A percentile compares a stretch with the other conserved stretches of the same genome.
Conservation (phyloP, 1,140 invertebrate genomes). For the Drosophila sp. region DNA sequence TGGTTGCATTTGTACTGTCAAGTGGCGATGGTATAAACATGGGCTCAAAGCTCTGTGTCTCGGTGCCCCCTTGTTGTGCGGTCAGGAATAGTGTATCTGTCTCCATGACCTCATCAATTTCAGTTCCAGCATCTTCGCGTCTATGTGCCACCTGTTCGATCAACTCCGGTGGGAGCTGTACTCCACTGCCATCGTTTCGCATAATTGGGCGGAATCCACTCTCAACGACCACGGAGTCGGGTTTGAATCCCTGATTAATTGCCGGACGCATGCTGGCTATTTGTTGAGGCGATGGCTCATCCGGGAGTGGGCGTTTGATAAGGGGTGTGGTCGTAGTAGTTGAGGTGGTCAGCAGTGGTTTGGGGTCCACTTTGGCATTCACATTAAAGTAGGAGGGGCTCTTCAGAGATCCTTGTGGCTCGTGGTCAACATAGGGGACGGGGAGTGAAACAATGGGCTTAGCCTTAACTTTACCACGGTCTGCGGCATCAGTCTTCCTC, state of each 20-base stretch:
- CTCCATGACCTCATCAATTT: conserved; percentile 85
- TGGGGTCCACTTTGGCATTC: conserved; percentile 46
- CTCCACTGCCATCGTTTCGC: conserved; percentile 85
- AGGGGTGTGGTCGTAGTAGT: conserved; percentile 30
- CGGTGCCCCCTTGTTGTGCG: conserved; percentile 81
- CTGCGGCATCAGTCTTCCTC: conserved; percentile 50
- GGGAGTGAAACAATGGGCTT: conserved; percentile 67
- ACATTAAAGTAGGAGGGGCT: conserved; percentile 33
- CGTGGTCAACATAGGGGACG: conserved; percentile 69
- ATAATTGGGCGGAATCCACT: conserved; percentile 93
- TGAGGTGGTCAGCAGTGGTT: conserved; percentile 22
- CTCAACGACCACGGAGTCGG: conserved; percentile 91
- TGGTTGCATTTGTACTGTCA: conserved; percentile 85
- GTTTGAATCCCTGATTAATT: conserved; percentile 91
- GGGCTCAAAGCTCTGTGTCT: conserved; percentile 88
- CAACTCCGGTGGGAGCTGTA: conserved; percentile 84
- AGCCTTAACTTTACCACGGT: conserved; percentile 46
- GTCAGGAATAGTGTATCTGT: conserved; percentile 80
- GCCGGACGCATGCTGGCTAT: conserved; percentile 85
- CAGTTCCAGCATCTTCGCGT: conserved; percentile 85
- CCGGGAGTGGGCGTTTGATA: conserved; percentile 76
- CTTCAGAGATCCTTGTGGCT: conserved; percentile 59
- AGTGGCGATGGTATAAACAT: conserved; percentile 90
- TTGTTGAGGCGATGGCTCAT: conserved; percentile 85
- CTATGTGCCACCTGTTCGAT: conserved; percentile 85